Percentiles rank a stretch among this genome's conserved stretches.
phyloP scores from a whole-genome alignment of 2,797 vertebrate species.

The Anisognathus igniventris region DNA sequence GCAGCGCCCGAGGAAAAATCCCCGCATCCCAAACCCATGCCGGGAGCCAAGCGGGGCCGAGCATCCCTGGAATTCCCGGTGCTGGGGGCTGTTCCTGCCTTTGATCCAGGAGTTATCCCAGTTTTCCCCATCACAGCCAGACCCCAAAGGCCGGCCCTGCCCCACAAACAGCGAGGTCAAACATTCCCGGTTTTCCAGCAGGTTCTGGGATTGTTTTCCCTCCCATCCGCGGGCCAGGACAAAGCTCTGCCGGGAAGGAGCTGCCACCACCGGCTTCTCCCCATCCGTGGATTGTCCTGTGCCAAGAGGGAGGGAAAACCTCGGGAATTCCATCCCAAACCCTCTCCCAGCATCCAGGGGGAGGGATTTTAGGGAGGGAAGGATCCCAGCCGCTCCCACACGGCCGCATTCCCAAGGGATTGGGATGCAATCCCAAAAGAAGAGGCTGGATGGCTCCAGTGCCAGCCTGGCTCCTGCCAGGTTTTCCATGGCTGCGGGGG shows the following conservation, averaged over 20 bases:
- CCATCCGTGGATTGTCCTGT: not conserved
- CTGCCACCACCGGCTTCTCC: too few relatives aligned
- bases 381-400: not conserved
- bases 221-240: not conserved
- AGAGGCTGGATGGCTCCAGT: not conserved
- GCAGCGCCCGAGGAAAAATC: not conserved
- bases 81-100: rapidly evolving
- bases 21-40: not conserved
- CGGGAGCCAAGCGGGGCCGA: not conserved
- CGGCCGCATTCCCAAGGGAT: not conserved
- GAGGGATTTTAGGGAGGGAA: not conserved
- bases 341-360: not conserved
- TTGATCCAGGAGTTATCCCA: not conserved
- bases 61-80: not conserved
- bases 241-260: not conserved
- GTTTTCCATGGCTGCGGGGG: not conserved
- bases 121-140: rapidly evolving
- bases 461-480: too few relatives aligned
- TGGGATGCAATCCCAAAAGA: not conserved
- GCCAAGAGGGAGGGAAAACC: not conserved
- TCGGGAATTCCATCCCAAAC: not conserved
- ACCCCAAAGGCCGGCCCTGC: not conserved
- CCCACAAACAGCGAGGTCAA: rapidly evolving
- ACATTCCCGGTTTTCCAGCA: not conserved
- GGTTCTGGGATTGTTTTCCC: not conserved